Conservation (phyloP, 2,113 vertebrate species). For the Jacana jacana region DNA sequence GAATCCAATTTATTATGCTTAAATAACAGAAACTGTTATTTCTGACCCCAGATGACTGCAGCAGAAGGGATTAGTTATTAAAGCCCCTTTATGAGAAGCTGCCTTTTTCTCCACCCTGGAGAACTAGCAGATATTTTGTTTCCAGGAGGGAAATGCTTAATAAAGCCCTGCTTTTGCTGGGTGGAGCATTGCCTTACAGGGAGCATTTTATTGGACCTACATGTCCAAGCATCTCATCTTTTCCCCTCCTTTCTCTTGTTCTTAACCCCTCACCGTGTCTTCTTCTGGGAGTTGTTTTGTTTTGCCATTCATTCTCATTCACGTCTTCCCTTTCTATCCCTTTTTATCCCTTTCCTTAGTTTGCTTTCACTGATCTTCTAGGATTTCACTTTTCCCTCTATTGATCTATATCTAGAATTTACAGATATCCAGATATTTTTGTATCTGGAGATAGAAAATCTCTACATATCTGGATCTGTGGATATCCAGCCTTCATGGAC, state of each 20-base stretch:
- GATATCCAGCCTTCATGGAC: neutral
- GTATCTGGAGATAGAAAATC: neutral
- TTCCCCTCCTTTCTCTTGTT: neutral
- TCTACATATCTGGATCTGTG: neutral
- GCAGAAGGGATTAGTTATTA: neutral
- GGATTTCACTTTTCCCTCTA: neutral
- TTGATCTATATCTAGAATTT: neutral
- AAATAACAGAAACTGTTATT: neutral
- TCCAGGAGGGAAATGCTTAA: neutral
- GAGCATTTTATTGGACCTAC: neutral
- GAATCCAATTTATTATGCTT: neutral
- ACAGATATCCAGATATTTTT: neutral
- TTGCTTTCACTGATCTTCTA: neutral
- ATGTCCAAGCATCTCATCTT: neutral
- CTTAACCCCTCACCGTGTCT: neutral
- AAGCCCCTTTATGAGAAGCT: neutral
- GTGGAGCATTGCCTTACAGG: neutral
- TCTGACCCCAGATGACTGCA: neutral
- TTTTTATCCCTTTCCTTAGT: neutral
- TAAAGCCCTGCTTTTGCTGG: neutral
- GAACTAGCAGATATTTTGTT: neutral
- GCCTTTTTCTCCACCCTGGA: neutral
- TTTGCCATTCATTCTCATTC: neutral
- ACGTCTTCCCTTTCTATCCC: neutral
- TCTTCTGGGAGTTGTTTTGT: neutral